phyloP scores from a whole-genome alignment of 2,797 vertebrate species.

The Phylloscopus collybita region DNA sequence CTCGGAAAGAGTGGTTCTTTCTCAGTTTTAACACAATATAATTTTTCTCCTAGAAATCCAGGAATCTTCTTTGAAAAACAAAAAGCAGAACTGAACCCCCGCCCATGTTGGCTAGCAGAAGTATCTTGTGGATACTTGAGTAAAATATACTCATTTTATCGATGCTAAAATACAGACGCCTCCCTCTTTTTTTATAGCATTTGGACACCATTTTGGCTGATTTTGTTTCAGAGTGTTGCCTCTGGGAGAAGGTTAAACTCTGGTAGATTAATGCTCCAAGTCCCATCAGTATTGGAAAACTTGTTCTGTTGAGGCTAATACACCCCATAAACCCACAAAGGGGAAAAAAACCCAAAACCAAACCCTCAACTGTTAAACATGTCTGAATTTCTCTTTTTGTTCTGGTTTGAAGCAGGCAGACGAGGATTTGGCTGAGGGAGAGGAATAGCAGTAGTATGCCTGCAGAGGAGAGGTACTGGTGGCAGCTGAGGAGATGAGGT shows the following conservation, averaged over 20 bases:
- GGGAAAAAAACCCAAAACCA: neutral
- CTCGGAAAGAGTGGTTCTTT: constrained; percentile 33
- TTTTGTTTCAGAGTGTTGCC: neutral
- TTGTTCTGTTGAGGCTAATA: neutral
- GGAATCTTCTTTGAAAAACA: constrained; percentile 53
- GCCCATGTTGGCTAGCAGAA: neutral
- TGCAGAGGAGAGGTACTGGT: neutral
- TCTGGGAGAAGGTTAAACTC: constrained; percentile 21
- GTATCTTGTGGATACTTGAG: constrained; percentile 12
- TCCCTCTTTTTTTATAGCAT: constrained; percentile 48
- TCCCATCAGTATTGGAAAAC: neutral
- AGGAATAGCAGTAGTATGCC: neutral
- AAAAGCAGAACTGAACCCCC: constrained; percentile 4
- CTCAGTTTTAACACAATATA: constrained; percentile 53
- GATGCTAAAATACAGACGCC: neutral
- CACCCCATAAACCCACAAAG: neutral
- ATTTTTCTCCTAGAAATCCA: constrained; percentile 60
- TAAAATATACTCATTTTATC: constrained; percentile 21
- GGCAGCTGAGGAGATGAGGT: neutral
- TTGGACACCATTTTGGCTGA: constrained; percentile 36
- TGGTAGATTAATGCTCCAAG: neutral
- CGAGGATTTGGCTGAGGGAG: neutral
- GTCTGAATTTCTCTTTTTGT: neutral
- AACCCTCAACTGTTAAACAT: fast-evolving
- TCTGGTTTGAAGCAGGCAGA: neutral